Conservation (phyloP, 2,888 invertebrate genomes). For the Microctonus aethiopoides region DNA sequence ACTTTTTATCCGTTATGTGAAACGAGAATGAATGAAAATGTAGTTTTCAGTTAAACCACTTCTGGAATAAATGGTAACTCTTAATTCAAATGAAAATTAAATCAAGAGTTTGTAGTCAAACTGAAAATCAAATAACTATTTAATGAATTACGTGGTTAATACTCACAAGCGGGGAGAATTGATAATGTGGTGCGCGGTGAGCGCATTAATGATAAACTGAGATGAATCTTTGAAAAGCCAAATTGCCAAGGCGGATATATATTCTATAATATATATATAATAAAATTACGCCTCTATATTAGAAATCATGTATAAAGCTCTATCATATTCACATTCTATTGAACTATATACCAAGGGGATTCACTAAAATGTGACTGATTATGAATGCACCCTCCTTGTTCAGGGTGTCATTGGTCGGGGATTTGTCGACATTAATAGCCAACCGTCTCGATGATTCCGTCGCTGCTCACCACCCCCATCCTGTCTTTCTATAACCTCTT, state of each 20-base stretch:
- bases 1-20: too few relatives aligned
- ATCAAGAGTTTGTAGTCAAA: neutral
- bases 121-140: neutral
- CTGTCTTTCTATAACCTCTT: neutral
- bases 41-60: too few relatives aligned
- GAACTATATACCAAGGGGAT: neutral
- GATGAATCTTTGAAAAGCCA: conserved; percentile 22
- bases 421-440: conserved; percentile 59
- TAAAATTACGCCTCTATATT: conserved; percentile 45
- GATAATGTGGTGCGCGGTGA: neutral
- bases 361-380: conserved; percentile 45
- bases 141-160: neutral
- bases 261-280: conserved; percentile 39
- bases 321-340: conserved; percentile 10
- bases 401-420: conserved; percentile 39
- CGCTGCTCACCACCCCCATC: neutral
- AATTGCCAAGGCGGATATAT: conserved; percentile 47
- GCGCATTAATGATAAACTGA: neutral
- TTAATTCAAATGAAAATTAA: neutral
- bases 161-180: neutral
- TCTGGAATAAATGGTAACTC: too few relatives aligned
- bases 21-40: too few relatives aligned
- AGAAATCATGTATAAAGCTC: neutral
- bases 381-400: conserved; percentile 59
- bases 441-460: conserved; percentile 48